Conservation (phyloP, 2,888 invertebrate species). For the Nephrotoma guestfalica region DNA sequence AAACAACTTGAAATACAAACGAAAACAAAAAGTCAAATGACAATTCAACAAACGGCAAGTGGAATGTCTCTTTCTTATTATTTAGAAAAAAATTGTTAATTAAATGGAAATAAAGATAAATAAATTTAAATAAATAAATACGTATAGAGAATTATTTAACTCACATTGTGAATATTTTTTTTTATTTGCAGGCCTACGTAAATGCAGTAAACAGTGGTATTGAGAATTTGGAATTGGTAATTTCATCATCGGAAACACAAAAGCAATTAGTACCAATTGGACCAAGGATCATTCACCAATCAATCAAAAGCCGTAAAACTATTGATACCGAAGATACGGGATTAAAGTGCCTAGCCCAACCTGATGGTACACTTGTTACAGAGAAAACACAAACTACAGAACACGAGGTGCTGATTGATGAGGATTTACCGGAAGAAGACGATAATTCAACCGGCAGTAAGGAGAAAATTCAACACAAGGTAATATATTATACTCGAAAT, state of each 20-base stretch:
- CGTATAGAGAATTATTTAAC: background rate
- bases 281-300: constrained; percentile 59
- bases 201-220: constrained; percentile 49
- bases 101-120: background rate
- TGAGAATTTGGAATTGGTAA: constrained; percentile 56
- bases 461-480: constrained; percentile 26
- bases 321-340: constrained; percentile 75
- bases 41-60: background rate
- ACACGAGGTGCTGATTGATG: constrained; percentile 71
- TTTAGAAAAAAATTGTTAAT: background rate
- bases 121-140: background rate
- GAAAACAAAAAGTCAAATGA: background rate
- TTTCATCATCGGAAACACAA: constrained; percentile 46
- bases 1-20: background rate
- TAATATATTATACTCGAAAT: constrained; percentile 14
- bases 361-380: constrained; percentile 74
- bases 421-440: constrained; percentile 55
- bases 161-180: background rate
- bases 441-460: constrained; percentile 22
- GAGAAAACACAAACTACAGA: constrained; percentile 71
- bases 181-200: constrained; percentile 51
- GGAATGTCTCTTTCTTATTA: background rate
- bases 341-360: constrained; percentile 58
- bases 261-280: constrained; percentile 49
- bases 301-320: constrained; percentile 60